These are phyloP conservation scores for Drosophila malerkotliana DNA, from an alignment of 1,140 invertebrate genomes.

Conservation along the genomic window DNA sequence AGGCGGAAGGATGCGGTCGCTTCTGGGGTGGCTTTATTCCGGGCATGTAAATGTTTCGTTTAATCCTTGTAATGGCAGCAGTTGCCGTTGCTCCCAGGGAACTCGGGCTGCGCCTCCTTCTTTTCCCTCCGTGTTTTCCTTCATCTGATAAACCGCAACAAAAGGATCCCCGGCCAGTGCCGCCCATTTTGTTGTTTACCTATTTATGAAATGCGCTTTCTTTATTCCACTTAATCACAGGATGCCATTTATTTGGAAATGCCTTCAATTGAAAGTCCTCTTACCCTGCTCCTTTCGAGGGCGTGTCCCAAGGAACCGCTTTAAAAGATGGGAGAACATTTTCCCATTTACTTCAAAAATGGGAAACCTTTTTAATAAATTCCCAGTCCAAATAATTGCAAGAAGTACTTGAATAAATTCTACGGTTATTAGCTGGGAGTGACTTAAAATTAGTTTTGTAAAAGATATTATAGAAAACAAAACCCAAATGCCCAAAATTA, in stretches of 20 bases:
- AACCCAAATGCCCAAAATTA: not conserved
- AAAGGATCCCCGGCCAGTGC: conserved; percentile 30
- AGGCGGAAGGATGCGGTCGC: conserved; percentile 40
- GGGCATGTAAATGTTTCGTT: conserved; percentile 63
- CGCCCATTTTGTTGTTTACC: conserved; percentile 30
- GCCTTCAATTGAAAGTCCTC: conserved; percentile 35
- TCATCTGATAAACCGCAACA: conserved; percentile 53
- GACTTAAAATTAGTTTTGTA: too few relatives aligned
- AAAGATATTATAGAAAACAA: not conserved
- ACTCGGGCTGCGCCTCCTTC: conserved; percentile 47
- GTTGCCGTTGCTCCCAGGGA: conserved; percentile 67
- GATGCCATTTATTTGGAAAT: conserved; percentile 55
- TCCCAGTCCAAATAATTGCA: conserved; percentile 9
- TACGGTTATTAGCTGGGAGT: not conserved
- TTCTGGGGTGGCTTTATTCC: conserved; percentile 44
- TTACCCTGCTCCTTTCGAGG: conserved; percentile 7
- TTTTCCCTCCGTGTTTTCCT: conserved; percentile 30
- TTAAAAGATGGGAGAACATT: conserved; percentile 33
- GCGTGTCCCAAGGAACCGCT: conserved; percentile 38
- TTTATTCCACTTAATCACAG: conserved; percentile 58
- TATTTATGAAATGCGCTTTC: conserved; percentile 53
- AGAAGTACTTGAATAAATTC: not conserved
- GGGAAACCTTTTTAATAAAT: conserved; percentile 34
- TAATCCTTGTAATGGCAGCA: conserved; percentile 75
- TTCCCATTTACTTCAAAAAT: conserved; percentile 5